Conservation (phyloP, 2,888 invertebrate genomes). For the Sarcophaga caerulescens region DNA sequence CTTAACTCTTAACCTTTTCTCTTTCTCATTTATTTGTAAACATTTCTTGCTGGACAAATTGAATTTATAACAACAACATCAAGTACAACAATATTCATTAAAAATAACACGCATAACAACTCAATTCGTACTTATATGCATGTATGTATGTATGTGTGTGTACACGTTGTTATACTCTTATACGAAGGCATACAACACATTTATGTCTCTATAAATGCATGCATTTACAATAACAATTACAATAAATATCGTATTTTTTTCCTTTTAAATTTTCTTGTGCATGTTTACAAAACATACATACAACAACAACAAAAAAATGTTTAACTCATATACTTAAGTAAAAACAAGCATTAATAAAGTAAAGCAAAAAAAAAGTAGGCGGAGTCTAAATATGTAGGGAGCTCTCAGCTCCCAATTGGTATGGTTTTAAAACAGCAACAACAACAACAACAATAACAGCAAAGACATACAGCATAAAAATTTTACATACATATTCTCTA, state of each 20-base stretch:
- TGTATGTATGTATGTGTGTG: too few species aligned
- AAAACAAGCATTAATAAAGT: conserved; percentile 70
- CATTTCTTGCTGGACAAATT: too few species aligned
- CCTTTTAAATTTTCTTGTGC: not conserved
- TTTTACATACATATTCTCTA: conserved; percentile 51
- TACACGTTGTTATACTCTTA: not conserved
- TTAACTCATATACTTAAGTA: conserved; percentile 2
- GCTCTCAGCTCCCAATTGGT: conserved; percentile 64
- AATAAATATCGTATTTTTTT: not conserved
- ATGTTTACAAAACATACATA: conserved; percentile 6
- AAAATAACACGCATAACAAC: too few species aligned
- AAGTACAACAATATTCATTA: too few species aligned
- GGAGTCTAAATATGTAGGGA: conserved; percentile 78
- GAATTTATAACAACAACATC: too few species aligned
- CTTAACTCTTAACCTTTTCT: too few species aligned
- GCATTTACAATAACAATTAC: not conserved
- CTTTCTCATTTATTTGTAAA: too few species aligned
- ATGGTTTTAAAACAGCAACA: conserved; percentile 42
- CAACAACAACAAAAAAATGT: conserved; percentile 10
- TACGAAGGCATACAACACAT: not conserved
- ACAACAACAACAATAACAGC: conserved; percentile 63
- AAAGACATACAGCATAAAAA: conserved; percentile 67
- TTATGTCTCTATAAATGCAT: not conserved
- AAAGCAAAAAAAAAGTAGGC: conserved; percentile 69
- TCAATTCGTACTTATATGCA: too few species aligned